These are phyloP conservation scores for Montipora efflorescens DNA, from an alignment of 64 coral and sea anemone species.

Conservation along the genomic window DNA sequence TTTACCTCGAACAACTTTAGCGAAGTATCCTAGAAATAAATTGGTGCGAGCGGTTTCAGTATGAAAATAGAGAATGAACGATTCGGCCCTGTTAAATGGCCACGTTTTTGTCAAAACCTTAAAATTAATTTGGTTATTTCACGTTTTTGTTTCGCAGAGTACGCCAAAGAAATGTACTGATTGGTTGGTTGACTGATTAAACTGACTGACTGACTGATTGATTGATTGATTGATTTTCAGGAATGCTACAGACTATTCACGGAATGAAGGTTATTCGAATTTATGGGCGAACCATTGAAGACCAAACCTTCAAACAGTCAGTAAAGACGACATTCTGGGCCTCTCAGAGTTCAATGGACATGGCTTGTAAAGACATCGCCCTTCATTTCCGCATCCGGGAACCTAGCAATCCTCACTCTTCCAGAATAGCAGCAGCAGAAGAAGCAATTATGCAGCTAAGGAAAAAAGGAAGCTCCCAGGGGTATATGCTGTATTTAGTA, in stretches of 20 bases:
- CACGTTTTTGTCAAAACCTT: too few species aligned
- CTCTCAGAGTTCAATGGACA: slow-evolving; percentile 54
- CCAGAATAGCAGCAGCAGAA: slow-evolving; percentile 29
- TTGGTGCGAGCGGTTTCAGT: too few species aligned
- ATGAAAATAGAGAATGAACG: too few species aligned
- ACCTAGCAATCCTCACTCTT: slow-evolving; percentile 65
- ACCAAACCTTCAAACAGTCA: slow-evolving; percentile 57
- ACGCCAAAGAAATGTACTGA: neutral
- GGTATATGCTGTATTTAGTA: neutral
- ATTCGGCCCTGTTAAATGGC: too few species aligned
- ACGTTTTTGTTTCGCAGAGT: too few species aligned
- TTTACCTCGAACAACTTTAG: too few species aligned
- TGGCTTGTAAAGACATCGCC: slow-evolving; percentile 56
- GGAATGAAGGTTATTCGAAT: slow-evolving; percentile 76
- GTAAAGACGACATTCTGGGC: slow-evolving; percentile 32
- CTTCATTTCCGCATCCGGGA: slow-evolving; percentile 82
- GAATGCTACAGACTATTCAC: slow-evolving; percentile 57
- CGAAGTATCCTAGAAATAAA: too few species aligned
- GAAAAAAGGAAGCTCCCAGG: neutral
- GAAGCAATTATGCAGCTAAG: slow-evolving; percentile 55
- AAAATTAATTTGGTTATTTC: too few species aligned
- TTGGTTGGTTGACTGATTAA: neutral
- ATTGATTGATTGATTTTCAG: slow-evolving; percentile 23
- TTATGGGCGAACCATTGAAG: slow-evolving; percentile 83
- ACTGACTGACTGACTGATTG: neutral